Evolutionary conservation across 92 coral and sea anemone species (phyloP), one percentile per base, ranked within the genome.

Genomic region (Parazoanthus atlanticus): DNA sequence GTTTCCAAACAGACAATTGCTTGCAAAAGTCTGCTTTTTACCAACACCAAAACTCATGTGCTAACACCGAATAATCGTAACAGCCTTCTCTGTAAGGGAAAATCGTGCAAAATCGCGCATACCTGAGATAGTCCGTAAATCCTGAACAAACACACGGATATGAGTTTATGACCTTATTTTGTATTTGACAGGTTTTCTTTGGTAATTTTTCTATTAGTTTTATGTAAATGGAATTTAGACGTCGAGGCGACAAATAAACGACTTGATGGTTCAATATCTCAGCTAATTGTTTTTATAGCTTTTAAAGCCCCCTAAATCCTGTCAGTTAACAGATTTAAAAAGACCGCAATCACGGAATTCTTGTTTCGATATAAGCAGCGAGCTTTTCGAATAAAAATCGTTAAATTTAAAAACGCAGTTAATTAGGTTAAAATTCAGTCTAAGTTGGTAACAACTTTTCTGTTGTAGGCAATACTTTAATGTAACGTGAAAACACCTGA

Each of bases 151-250:
- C 78, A 84, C 28, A 84, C 76, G 86, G 76, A 66, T 38, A 65
- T 10, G 52, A 82, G 54, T 72, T 65, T 82, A 82, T 34, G 52
- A 82, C 86, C 86, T 65, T 82, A 82, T 65, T 33, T 36, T 82
- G 38, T 84, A 46, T 84, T 28, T 84, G 79, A 70, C 85, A 81
- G 47, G 8, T 56, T 80, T 81, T 10, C 19, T 61, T 81, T 34
- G 31, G 33, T 46, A 69, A 46, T 70, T 69, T 84, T 84, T 70
- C 38, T 49, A 74, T 70, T 84, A 70, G 67, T 41, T 75, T 69
- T 84, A 84, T 69, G 87, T 43, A 84, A 84, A 84, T 84, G 76
- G 77, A 28, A 3, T 71, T 38, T 40, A 71, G 87, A 84, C 87
- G 41, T n/a, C 78, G 7, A 46, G 66, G 87, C 67, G 76, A 32